Conservation (phyloP, 1,140 invertebrate genomes). For the Drosophila aff. region DNA sequence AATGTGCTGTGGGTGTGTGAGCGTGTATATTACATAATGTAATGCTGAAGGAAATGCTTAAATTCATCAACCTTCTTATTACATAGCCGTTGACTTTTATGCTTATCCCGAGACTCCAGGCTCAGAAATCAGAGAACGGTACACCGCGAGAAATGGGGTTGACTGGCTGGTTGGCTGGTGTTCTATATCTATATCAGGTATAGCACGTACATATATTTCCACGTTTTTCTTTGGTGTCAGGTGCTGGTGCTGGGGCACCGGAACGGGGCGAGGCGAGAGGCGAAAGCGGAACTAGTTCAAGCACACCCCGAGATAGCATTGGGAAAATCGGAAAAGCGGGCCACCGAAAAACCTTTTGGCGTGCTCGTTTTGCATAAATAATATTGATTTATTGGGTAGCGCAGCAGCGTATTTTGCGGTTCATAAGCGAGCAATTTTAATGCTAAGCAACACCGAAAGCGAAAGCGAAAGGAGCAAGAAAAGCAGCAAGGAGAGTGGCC, state of each 20-base stretch:
- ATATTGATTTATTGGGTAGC: slow-evolving; percentile 79
- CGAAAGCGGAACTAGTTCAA: slow-evolving; percentile 67
- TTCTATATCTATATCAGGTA: slow-evolving; percentile 6
- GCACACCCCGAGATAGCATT: slow-evolving; percentile 49
- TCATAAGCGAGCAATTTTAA: slow-evolving; percentile 73
- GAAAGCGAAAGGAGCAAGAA: slow-evolving; percentile 28
- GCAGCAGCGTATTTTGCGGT: slow-evolving; percentile 70
- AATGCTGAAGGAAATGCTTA: slow-evolving; percentile 65
- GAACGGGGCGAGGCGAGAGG: slow-evolving; percentile 6
- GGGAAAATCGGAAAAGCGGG: slow-evolving; percentile 47
- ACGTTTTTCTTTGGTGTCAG: slow-evolving; percentile 24
- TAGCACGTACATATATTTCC: slow-evolving; percentile 14
- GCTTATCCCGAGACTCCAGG: slow-evolving; percentile 58
- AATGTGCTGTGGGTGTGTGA: slow-evolving; percentile 19
- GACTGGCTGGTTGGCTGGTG: not conserved
- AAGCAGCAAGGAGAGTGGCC: not conserved
- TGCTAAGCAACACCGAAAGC: slow-evolving; percentile 42
- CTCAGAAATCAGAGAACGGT: slow-evolving; percentile 9
- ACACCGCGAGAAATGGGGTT: slow-evolving; percentile 17
- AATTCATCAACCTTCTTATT: slow-evolving; percentile 76
- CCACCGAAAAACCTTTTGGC: slow-evolving; percentile 39
- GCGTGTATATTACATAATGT: slow-evolving; percentile 64
- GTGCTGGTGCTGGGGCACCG: slow-evolving; percentile 17
- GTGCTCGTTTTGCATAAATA: slow-evolving; percentile 76
- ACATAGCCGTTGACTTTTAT: slow-evolving; percentile 50